These are phyloP conservation scores for Nymphalis urticae DNA, from an alignment of 2,888 invertebrate genomes.

Conservation along the genomic window DNA sequence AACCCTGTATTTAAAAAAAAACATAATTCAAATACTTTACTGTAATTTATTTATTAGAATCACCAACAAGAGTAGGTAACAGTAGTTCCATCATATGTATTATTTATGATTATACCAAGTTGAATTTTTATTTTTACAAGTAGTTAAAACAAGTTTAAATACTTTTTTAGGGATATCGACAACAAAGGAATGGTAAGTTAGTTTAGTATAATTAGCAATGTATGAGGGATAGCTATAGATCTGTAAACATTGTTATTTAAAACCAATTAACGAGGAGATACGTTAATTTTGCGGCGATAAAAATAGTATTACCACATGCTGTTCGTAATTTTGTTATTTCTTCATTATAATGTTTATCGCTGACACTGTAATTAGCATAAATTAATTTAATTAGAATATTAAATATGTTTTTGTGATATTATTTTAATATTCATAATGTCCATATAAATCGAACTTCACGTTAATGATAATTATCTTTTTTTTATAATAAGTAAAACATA, in stretches of 20 bases:
- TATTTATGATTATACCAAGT: too few species aligned
- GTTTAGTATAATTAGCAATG: background rate
- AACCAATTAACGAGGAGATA: background rate
- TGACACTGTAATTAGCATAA: slow-evolving; percentile 6
- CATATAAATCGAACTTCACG: too few species aligned
- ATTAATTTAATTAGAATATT: background rate
- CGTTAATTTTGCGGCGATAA: background rate
- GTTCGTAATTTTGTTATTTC: background rate
- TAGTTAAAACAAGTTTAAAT: too few species aligned
- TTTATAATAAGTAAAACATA: too few species aligned
- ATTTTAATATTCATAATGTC: too few species aligned
- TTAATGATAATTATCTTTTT: too few species aligned
- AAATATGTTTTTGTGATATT: background rate
- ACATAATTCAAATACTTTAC: background rate
- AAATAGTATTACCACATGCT: slow-evolving; percentile 1
- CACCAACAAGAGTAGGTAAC: background rate
- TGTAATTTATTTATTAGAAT: too few species aligned
- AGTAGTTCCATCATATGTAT: too few species aligned
- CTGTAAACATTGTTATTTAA: too few species aligned
- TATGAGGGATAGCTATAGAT: too few species aligned
- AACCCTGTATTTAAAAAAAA: background rate
- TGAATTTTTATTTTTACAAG: too few species aligned
- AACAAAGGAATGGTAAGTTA: background rate
- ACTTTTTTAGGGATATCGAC: too few species aligned
- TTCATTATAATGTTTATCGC: background rate